These are phyloP conservation scores for Aramus guarauna DNA, from an alignment of 2,113 vertebrate genomes.

Conservation along the genomic window DNA sequence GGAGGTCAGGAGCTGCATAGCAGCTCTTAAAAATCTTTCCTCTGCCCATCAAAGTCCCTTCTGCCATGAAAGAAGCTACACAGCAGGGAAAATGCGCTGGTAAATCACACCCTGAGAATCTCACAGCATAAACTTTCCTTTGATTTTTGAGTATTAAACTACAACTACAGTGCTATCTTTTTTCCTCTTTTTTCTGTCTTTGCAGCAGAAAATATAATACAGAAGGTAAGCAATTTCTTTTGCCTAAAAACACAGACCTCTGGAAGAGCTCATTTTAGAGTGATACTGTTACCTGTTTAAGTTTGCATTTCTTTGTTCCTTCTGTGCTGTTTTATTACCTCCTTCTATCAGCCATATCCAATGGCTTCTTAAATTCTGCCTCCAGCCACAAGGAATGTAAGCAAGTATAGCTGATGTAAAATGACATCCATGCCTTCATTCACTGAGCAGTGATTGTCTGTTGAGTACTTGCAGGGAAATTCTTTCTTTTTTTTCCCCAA, in stretches of 20 bases:
- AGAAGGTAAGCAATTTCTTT: not conserved
- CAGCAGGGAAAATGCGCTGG: not conserved
- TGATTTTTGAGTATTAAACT: conserved; percentile 7
- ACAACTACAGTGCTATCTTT: not conserved
- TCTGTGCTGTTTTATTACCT: conserved; percentile 35
- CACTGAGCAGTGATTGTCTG: conserved; percentile 50
- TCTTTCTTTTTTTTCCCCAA: not conserved
- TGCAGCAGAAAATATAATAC: not conserved
- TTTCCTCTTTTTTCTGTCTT: not conserved
- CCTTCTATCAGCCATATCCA: conserved; percentile 20
- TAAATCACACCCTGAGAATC: not conserved
- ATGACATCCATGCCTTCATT: conserved; percentile 59
- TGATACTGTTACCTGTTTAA: conserved; percentile 1
- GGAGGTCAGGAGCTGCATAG: not conserved
- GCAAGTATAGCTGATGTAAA: conserved; percentile 59
- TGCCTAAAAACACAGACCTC: not conserved
- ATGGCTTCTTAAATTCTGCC: conserved; percentile 49
- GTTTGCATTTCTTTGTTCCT: conserved; percentile 36
- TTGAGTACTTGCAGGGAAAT: conserved; percentile 41
- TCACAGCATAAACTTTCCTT: not conserved
- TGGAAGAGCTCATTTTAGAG: conserved; percentile 1
- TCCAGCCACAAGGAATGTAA: conserved; percentile 56
- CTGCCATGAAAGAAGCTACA: not conserved
- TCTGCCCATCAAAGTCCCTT: not conserved
- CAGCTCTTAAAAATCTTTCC: not conserved